Base-by-base conservation (phyloP, 2,888 invertebrate species). In the Oxytorus armatus region DNA sequence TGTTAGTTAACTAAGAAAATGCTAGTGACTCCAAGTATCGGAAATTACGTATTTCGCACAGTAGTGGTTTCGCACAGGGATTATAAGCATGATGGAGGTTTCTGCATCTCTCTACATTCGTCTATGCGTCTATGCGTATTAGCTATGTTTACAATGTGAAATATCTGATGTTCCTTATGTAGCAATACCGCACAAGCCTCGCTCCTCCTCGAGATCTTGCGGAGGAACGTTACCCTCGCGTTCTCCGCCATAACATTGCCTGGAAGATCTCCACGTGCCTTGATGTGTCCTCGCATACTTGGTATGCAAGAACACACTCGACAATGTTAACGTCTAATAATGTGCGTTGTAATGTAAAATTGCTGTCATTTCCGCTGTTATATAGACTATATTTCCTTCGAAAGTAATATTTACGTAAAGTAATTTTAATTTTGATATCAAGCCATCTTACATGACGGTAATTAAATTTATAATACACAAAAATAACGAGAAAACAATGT, bases 101-200 rank as follows among this genome's bases (percentile, higher is more conserved):
- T 39, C 23, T 47, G 57, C 57, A 59, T 57, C 14, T 36, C 66
- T 68, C 51, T 68, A 39, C 51, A 68, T 53, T 25, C n/a, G 66
- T 21, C 16, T 8, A 25, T 8, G 21, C 44, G 74, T 57, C 53
- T 29, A 49, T 55, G 47, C 47, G 66, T 66, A 75, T 66, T 49
- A 75, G 82, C 80, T 82, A 84, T 85, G 88, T 86, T 86, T 82
- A 86, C 87, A 86, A 88, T 88, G 84, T 81, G 79, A 83, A 82
- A 84, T 84, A 88, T 88, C 81, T 83, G n/a, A 3, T 29, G 77
- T 66, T 51, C 73, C 78, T 51, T n/a, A 36, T 68, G 57, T 33
- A 29, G 57, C 42, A 39, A 16, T 66, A 66, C 16, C 33, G 74
- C 16, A 66, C 59, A 25, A 49, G 57, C 36, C 3, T 42, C 16